A percentile compares a stretch with the other conserved stretches of the same genome.
These are phyloP conservation scores for Falco rusticolus DNA, from an alignment of 2,797 vertebrate species.

Conservation along the genomic window DNA sequence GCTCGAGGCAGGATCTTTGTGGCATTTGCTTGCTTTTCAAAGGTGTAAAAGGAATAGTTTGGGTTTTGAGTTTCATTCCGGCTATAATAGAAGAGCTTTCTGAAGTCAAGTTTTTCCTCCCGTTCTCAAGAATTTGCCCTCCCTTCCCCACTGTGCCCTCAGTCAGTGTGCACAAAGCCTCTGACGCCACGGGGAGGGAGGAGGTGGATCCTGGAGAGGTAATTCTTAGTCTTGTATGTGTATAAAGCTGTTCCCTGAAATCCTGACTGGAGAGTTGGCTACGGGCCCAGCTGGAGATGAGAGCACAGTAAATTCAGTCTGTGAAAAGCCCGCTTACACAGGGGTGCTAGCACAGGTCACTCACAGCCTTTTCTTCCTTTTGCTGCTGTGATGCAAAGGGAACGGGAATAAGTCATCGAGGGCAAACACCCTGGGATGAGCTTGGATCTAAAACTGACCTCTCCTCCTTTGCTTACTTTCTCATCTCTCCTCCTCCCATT, in stretches of 20 bases:
- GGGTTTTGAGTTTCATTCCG: neutral
- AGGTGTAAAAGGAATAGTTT: neutral
- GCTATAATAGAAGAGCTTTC: neutral
- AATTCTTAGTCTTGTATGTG: neutral
- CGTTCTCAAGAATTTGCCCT: neutral
- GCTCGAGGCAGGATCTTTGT: neutral
- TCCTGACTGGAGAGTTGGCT: neutral
- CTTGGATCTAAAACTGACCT: slow-evolving; percentile 41
- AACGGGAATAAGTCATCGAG: neutral
- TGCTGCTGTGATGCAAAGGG: neutral
- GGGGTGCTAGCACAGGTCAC: neutral
- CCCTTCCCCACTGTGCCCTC: neutral
- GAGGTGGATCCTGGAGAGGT: neutral
- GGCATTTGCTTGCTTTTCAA: neutral
- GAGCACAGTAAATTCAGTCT: slow-evolving; percentile 14
- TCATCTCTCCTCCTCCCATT: slow-evolving; percentile 15
- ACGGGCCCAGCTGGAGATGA: slow-evolving; percentile 22
- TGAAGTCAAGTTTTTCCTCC: neutral
- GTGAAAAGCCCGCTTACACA: neutral
- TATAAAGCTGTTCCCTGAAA: slow-evolving; percentile 9
- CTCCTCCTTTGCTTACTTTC: slow-evolving; percentile 34
- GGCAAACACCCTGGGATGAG: neutral
- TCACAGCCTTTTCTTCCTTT: neutral
- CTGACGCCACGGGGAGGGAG: neutral
- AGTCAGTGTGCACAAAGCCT: neutral